Evolutionary conservation across 1,140 invertebrate species (phyloP), one percentile per base, ranked within the genome.

Genomic region (Oscheius sp.): DNA sequence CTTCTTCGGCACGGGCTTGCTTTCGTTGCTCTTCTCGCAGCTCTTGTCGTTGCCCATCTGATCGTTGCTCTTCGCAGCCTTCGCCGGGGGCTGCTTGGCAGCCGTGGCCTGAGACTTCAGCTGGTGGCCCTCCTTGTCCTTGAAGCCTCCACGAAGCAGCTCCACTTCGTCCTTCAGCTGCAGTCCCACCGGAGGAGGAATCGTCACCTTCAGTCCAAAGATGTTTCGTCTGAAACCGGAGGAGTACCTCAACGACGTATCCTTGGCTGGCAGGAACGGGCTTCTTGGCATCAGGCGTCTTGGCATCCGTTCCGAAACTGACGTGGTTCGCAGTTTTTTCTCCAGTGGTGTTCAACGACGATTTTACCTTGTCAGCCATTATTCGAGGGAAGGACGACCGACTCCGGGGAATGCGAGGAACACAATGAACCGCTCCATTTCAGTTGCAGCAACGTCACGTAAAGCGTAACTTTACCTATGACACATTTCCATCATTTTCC

Each of bases 81-180:
- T n/a, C n/a, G n/a, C n/a, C n/a, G n/a, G n/a, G n/a, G n/a, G n/a
- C n/a, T n/a, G n/a, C n/a, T n/a, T n/a, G n/a, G n/a, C n/a, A n/a
- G n/a, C n/a, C n/a, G n/a, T n/a, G n/a, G n/a, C 69, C 35, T 71
- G 69, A 15, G 69, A 29, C 20, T 71, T 71, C 1, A 71, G 59
- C 35, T 55, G 38, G 2, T 71, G 38, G 0, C 69, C 69, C 31
- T 71, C 59, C 3, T 36, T 65, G 62, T 71, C 64, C 52, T 71
- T 71, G 59, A 52, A 64, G 31, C 69, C 69, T 15, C 29, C 58
- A 28, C 69, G 69, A 35, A 71, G 69, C 59, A 71, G 58, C 58
- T 71, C 69, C 18, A 71, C 69, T 23, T 71, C 69, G 58, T 71
- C 69, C 35, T 71, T 71, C 13, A 71, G 34, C 29, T 71, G 58